Evolutionary conservation across 35 echinoderm and acorn worm species (phyloP).

Genomic region (Apostichopus californicus): DNA sequence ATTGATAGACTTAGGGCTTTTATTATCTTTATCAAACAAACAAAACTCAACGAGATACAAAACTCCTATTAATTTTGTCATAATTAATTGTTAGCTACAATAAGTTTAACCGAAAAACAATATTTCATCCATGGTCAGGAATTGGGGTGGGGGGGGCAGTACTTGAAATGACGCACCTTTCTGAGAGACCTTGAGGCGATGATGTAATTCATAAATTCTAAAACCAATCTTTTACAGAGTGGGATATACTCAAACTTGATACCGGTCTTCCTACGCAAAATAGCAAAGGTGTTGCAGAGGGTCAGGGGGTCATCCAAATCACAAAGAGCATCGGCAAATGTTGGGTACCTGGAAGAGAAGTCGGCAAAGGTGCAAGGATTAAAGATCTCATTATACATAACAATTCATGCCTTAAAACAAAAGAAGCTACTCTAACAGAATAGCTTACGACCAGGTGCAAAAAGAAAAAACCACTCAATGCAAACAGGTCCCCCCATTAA

Average conservation of each 20-base stretch:
- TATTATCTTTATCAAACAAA: no score
- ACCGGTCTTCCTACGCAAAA: constrained; percentile 71
- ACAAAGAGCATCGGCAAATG: constrained; percentile 89
- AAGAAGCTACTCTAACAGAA: no score
- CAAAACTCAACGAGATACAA: background rate
- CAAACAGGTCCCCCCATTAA: no score
- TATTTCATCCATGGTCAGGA: background rate
- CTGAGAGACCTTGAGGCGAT: constrained; percentile 84
- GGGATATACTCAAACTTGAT: constrained; percentile 61
- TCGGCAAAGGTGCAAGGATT: background rate
- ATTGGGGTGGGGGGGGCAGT: background rate
- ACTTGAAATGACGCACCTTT: constrained; percentile 65
- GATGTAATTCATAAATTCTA: constrained; percentile 97
- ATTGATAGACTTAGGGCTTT: no score
- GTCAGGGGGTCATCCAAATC: constrained; percentile 93
- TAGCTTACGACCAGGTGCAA: no score
- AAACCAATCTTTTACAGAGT: constrained; percentile 68
- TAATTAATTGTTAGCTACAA: background rate
- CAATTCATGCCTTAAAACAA: no score
- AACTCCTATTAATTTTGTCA: background rate
- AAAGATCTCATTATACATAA: background rate
- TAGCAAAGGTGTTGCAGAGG: constrained; percentile 73
- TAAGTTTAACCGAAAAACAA: background rate
- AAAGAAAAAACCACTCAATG: no score
- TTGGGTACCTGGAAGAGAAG: constrained; percentile 73